Base-by-base conservation (phyloP, 2,113 vertebrate species). In the Rhea pennata region DNA sequence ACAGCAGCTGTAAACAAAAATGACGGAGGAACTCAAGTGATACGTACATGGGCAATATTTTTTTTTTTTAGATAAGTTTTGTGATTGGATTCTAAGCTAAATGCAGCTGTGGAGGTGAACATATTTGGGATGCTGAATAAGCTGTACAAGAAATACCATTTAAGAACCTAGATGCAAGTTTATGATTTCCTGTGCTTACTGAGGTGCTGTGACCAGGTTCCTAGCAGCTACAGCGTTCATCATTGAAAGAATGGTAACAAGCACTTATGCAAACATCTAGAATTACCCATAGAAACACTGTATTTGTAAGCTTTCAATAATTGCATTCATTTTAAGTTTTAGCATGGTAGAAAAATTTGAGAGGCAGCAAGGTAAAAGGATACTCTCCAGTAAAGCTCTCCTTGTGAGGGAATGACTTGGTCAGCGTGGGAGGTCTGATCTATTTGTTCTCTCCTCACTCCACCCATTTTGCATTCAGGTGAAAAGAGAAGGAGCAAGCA, bases 61-160 rank as follows among this genome's bases (percentile, higher is more conserved):
- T 96, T 66, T 83, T 83, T 83, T 94, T 42, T 59, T 78, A 21
- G 10, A n/a, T 76, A 66, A 87, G 2, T 88, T 96, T 73, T 88
- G 33, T 42, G 84, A 54, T 70, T 95, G 26, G 4, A 26, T 88
- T 80, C 33, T 29, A 61, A 77, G 51, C 21, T 92, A 75, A 36
- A 64, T 90, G 19, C 83, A 95, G 81, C 76, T 73, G 12, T 76
- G 69, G 36, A 61, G 64, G 33, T 88, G 82, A 77, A 72, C 42
- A 8, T 56, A 36, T 71, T 78, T 78, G 54, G 19, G 75, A 48
- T 93, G 22, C 95, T 88, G 70, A 83, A 48, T 48, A 71, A 79
- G 27, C 50, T 77, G 44, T 74, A 10, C 21, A 23, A 29, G 33
- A 89, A 81, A 75, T n/a, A 22, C 5, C 12, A 16, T 87, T 91